Evolutionary conservation across 2,113 vertebrate species (phyloP).

Genomic region (Myodes glareolus): DNA sequence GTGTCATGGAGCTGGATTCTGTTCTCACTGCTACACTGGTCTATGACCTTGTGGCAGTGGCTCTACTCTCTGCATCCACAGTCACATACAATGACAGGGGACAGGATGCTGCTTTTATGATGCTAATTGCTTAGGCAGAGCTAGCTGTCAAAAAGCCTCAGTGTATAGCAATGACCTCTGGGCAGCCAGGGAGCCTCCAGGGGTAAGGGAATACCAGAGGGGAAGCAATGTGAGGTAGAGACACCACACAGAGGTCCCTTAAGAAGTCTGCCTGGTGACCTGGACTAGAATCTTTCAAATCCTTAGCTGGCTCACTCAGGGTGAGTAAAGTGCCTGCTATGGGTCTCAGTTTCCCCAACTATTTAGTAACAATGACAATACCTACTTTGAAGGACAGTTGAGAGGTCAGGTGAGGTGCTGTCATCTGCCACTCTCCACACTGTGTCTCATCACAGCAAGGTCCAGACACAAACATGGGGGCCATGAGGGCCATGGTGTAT

Average conservation of each 20-base stretch:
- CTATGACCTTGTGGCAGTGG: neutral
- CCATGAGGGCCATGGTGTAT: neutral
- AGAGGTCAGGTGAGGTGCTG: neutral
- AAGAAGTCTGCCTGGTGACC: neutral
- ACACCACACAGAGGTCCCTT: neutral
- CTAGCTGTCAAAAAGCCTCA: neutral
- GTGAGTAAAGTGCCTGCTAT: neutral
- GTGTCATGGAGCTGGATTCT: neutral
- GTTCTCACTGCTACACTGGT: neutral
- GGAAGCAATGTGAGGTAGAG: neutral
- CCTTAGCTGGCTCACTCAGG: neutral
- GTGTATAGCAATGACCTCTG: neutral
- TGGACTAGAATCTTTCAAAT: neutral
- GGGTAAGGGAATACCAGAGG: neutral
- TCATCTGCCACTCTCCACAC: neutral
- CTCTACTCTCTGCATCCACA: neutral
- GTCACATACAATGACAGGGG: neutral
- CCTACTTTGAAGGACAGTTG: neutral
- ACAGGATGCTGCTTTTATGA: too few relatives aligned
- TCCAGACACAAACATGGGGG: neutral
- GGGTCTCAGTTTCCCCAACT: neutral
- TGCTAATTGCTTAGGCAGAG: accelerated
- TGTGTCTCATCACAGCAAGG: neutral
- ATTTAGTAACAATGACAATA: neutral
- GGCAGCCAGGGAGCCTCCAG: neutral